Conservation (phyloP, 2,888 invertebrate species). For the Acheta domesticus region DNA sequence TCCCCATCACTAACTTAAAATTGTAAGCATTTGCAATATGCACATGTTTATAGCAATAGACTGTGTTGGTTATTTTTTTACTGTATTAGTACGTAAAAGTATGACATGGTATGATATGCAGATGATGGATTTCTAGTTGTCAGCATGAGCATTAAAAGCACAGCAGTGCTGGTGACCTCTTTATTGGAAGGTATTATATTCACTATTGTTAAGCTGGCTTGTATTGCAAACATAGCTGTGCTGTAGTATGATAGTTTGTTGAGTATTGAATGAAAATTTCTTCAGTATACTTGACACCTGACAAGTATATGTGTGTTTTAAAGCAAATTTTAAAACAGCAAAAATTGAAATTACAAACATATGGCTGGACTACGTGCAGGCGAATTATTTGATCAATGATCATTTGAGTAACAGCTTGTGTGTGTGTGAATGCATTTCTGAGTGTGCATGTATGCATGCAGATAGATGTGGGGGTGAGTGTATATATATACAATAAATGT, state of each 20-base stretch:
- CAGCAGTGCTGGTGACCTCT: not conserved
- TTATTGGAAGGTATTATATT: not conserved
- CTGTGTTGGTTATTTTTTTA: too few species aligned
- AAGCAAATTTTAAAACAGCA: not conserved
- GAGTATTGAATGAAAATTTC: constrained; percentile 18
- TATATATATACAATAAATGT: constrained; percentile 20
- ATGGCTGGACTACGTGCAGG: not conserved
- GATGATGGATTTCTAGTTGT: constrained; percentile 9
- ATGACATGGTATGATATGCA: constrained; percentile 18
- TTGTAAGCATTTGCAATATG: too few species aligned
- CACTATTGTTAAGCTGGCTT: not conserved
- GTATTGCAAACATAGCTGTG: constrained; percentile 18
- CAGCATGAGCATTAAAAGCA: not conserved
- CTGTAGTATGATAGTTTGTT: constrained; percentile 10
- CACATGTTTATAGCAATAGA: too few species aligned
- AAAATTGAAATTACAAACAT: not conserved
- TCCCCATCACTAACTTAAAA: too few species aligned
- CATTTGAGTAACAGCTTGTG: not conserved
- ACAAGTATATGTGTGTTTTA: not conserved
- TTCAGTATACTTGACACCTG: constrained; percentile 8
- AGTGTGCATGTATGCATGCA: constrained; percentile 18
- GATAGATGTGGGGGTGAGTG: not conserved
- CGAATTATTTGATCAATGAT: not conserved
- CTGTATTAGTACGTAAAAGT: not conserved
- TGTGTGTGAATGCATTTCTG: not conserved